Evolutionary conservation across 2,797 vertebrate species (phyloP).

Genomic region (Acridotheres tristis): DNA sequence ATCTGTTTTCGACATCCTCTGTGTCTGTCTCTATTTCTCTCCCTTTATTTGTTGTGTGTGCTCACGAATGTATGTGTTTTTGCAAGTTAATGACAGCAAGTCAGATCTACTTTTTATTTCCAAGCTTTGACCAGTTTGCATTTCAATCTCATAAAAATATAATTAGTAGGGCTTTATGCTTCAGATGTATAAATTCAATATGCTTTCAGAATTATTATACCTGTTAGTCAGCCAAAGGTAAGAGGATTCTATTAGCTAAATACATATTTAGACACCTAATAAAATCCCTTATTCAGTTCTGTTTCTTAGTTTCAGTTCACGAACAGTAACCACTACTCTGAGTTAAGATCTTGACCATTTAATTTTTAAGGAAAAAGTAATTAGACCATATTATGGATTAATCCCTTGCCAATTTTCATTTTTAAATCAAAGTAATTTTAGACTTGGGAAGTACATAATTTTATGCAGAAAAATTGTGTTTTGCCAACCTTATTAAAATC

Average conservation of each 20-base stretch:
- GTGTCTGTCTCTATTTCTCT: background rate
- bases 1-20: background rate
- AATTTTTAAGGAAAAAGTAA: slow-evolving; percentile 65
- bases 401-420: slow-evolving; percentile 70
- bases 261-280: slow-evolving; percentile 63
- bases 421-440: slow-evolving; percentile 70
- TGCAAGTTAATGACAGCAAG: slow-evolving; percentile 37
- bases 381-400: slow-evolving; percentile 65
- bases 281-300: slow-evolving; percentile 32
- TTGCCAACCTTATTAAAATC: slow-evolving; percentile 71
- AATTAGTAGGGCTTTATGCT: slow-evolving; percentile 41
- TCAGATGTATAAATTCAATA: slow-evolving; percentile 60
- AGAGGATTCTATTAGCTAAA: slow-evolving; percentile 69
- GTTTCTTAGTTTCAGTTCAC: slow-evolving; percentile 54
- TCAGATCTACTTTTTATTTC: slow-evolving; percentile 56
- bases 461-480: slow-evolving; percentile 60
- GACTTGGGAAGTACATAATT: slow-evolving; percentile 59
- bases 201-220: slow-evolving; percentile 56
- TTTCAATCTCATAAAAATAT: slow-evolving; percentile 59
- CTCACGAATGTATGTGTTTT: background rate
- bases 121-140: slow-evolving; percentile 49
- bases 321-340: slow-evolving; percentile 33
- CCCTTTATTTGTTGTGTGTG: background rate
- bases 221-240: slow-evolving; percentile 64
- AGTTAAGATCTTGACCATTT: slow-evolving; percentile 69